phyloP scores from a whole-genome alignment of 2,888 invertebrate species.

The Machimus atricapillus region DNA sequence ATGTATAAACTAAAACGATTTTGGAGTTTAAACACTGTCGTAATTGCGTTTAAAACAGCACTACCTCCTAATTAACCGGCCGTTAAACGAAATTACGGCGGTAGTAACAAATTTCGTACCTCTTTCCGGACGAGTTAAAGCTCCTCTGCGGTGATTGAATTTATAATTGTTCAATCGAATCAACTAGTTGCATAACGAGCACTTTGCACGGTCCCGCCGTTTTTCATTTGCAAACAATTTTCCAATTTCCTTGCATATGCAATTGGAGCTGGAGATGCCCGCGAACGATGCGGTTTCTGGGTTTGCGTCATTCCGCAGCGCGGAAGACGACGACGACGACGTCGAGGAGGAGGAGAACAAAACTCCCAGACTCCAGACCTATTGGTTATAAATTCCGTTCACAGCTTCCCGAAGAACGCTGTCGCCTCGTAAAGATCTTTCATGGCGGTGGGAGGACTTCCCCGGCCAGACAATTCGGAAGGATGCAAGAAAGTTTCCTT shows the following conservation, averaged over 20 bases:
- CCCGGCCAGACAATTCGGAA: neutral
- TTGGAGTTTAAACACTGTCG: neutral
- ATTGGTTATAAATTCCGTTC: conserved; percentile 6
- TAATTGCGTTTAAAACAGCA: neutral
- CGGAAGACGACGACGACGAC: neutral
- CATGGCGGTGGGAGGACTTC: neutral
- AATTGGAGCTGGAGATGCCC: neutral
- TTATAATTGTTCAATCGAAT: neutral
- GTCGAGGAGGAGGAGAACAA: no score
- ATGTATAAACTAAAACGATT: neutral
- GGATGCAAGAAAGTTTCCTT: neutral
- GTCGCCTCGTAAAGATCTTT: conserved; percentile 10
- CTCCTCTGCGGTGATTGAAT: neutral
- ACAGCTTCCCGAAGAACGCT: conserved; percentile 17
- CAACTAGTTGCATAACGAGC: neutral
- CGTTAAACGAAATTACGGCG: neutral
- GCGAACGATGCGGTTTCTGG: neutral
- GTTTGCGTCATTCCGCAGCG: neutral
- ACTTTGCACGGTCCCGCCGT: neutral
- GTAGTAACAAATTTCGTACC: neutral
- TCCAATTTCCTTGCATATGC: neutral
- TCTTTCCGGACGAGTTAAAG: neutral
- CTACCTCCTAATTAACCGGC: neutral
- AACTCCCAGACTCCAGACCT: neutral
- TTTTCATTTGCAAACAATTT: neutral